Conservation (phyloP, 2,888 invertebrate genomes). For the Artemia sinica region DNA sequence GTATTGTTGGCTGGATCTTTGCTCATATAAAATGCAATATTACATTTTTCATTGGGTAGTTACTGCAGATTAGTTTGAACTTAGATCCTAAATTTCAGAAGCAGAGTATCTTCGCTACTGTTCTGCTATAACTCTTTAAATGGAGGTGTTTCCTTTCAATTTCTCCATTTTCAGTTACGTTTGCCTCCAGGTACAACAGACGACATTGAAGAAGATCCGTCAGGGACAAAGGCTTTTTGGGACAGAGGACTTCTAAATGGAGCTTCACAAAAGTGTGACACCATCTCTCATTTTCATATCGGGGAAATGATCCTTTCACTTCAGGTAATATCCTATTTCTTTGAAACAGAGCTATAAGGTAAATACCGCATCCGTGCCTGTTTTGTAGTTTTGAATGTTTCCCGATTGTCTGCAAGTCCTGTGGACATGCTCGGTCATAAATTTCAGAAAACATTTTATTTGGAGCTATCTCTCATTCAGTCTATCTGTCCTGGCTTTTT, state of each 20-base stretch:
- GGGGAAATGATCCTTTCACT: constrained; percentile 91
- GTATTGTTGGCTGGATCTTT: no score
- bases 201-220: constrained; percentile 98
- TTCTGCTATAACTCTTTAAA: no score
- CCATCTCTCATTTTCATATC: constrained; percentile 78
- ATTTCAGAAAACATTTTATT: no score
- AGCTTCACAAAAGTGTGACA: constrained; percentile 91
- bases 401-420: background rate
- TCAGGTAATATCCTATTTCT: constrained; percentile 36
- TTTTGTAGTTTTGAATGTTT: background rate
- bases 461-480: no score
- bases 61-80: no score
- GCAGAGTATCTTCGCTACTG: no score
- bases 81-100: no score
- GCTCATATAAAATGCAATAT: no score
- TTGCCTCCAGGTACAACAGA: constrained; percentile 79
- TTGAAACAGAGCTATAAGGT: no score
- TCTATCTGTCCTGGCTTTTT: no score
- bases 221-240: constrained; percentile 94
- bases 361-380: background rate
- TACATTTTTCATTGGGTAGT: no score
- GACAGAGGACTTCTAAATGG: constrained; percentile 72
- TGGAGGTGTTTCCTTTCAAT: no score
- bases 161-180: constrained; percentile 37
- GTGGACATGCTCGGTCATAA: constrained; percentile 19